Base-by-base conservation (phyloP, 2,113 vertebrate species). In the Ivindomyrus marchei region DNA sequence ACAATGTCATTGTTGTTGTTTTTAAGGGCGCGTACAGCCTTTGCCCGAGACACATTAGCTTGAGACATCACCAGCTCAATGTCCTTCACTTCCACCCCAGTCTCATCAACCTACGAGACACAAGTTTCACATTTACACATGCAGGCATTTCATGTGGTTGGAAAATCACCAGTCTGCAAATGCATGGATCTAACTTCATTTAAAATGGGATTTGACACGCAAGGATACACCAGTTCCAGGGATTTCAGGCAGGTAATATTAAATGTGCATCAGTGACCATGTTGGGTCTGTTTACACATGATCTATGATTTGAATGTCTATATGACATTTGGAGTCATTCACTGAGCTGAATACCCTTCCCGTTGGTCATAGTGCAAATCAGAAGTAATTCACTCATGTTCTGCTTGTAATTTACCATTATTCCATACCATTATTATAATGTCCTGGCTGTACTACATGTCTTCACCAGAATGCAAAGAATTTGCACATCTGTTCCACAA, bases 1-100 rank as follows among this genome's bases (percentile, higher is more conserved):
- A 99, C 98, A 90, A 99, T 99, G 93, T 99, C 98, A 3, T 99
- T 99, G 94, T 98, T 99, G 96, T 99, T 99, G 95, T 99, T 99
- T 95, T 99, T 99, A 93, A 99, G 97, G 85, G 98, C 98, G 39
- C 98, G 97, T 90, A 99, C 98, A 10, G 98, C 98, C 96, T 99
- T 99, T 3, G 98, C 97, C 92, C 98, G 96, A 0, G 98, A 99
- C 92, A 99, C 98, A 87, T 99, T 99, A 4, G 98, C 98, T 96
- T 99, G 98, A 1, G 98, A 99, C 98, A 99, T 99, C 93, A 99
- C 98, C 93, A 99, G 96, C 95, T 99, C 98, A 0, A 99, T 99
- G 95, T 99, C 98, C 93, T 99, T 99, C 91, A 99, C 97, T 94
- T 99, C 98, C 3, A 99, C 98, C 1, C 98, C 98, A 0, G 98